Evolutionary conservation across 1,140 invertebrate species (phyloP).

Genomic region (Drosophila dunni): DNA sequence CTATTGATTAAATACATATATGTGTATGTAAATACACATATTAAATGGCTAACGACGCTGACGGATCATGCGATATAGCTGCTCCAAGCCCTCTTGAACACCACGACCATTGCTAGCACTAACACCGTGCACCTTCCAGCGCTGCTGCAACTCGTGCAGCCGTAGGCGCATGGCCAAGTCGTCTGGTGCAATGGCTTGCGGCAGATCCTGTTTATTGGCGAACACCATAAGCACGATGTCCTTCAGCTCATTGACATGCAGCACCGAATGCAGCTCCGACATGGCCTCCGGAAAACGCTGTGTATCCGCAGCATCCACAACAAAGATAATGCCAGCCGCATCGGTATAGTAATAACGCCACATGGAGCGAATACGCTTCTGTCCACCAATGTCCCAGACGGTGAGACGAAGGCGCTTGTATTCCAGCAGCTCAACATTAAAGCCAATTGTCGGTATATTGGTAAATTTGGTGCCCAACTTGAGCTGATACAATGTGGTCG

Average conservation of each 20-base stretch:
- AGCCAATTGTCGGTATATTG: conserved; percentile 96
- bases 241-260: conserved; percentile 25
- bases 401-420: conserved; percentile 96
- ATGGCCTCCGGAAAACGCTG: conserved; percentile 30
- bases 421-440: conserved; percentile 95
- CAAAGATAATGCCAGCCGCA: conserved; percentile 36
- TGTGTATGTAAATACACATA: not conserved
- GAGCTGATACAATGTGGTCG: conserved; percentile 96
- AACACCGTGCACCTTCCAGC: conserved; percentile 45
- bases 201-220: conserved; percentile 48
- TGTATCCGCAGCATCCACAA: conserved; percentile 33
- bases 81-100: conserved; percentile 88
- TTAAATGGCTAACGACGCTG: conserved; percentile 9
- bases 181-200: conserved; percentile 3
- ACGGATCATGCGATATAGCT: conserved; percentile 56
- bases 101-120: conserved; percentile 38
- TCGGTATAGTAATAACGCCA: conserved; percentile 43
- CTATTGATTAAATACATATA: not conserved
- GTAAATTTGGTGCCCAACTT: conserved; percentile 96
- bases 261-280: conserved; percentile 22
- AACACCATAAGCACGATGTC: conserved; percentile 35
- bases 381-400: conserved; percentile 90
- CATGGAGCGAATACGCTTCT: conserved; percentile 36
- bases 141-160: conserved; percentile 35
- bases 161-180: conserved; percentile 23